These are phyloP conservation scores for Prosapia bicincta DNA, from an alignment of 2,888 invertebrate genomes.

Conservation along the genomic window DNA sequence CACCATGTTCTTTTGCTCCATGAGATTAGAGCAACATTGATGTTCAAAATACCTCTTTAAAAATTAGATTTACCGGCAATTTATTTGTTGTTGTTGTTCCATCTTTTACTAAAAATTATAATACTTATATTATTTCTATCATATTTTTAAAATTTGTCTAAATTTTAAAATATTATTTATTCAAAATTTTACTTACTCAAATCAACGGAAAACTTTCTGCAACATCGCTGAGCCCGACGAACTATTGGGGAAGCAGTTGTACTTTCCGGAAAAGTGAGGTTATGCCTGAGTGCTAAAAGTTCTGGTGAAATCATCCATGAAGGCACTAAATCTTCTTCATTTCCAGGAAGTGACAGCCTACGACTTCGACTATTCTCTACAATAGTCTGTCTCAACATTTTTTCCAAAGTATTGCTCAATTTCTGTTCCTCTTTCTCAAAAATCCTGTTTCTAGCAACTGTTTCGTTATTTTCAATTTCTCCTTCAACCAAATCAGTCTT, in stretches of 20 bases:
- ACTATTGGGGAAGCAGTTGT: constrained; percentile 73
- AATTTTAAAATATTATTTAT: no score
- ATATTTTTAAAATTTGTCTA: no score
- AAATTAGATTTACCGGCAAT: no score
- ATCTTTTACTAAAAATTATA: no score
- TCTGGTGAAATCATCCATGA: constrained; percentile 81
- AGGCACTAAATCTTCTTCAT: constrained; percentile 53
- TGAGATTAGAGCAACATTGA: no score
- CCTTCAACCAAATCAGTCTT: not conserved
- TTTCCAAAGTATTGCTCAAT: not conserved
- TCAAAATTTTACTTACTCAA: constrained; percentile 51
- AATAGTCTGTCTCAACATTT: not conserved
- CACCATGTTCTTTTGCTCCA: no score
- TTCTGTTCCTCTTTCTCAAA: not conserved
- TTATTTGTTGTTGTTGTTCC: no score
- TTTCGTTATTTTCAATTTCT: not conserved
- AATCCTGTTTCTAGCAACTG: not conserved
- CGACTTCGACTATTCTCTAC: not conserved
- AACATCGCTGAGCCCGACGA: constrained; percentile 45
- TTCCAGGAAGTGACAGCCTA: not conserved
- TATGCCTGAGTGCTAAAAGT: constrained; percentile 73
- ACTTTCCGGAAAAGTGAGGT: constrained; percentile 76
- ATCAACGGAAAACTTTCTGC: constrained; percentile 70
- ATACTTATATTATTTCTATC: no score
- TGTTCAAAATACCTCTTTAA: no score